These are phyloP conservation scores for Huso huso DNA, from an alignment of 2,797 vertebrate genomes.

Conservation along the genomic window DNA sequence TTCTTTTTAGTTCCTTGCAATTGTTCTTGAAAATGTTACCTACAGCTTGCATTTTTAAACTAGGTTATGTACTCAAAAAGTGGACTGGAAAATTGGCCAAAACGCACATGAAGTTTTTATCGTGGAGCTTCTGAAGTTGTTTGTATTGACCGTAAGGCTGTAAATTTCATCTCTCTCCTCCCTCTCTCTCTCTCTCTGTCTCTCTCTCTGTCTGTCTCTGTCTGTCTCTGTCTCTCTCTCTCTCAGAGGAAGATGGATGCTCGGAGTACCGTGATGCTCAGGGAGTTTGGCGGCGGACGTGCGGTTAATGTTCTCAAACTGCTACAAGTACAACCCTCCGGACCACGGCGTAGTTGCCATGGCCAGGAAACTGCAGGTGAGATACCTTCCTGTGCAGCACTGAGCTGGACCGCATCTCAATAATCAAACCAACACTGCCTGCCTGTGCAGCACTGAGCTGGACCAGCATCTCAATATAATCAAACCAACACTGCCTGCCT, in stretches of 20 bases:
- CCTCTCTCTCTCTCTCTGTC: not conserved
- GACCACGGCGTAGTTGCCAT: conserved; percentile 88
- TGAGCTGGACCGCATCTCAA: not conserved
- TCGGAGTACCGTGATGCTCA: conserved; percentile 79
- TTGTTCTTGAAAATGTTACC: too few relatives aligned
- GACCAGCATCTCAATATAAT: too few relatives aligned
- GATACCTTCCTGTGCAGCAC: not conserved
- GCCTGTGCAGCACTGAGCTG: too few relatives aligned
- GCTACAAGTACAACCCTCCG: conserved; percentile 93
- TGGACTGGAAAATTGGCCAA: too few relatives aligned
- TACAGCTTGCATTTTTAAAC: too few relatives aligned
- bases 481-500: too few relatives aligned
- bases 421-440: not conserved
- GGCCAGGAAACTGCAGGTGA: conserved; percentile 85
- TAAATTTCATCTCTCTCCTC: not conserved
- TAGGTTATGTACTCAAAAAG: too few relatives aligned
- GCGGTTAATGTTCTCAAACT: conserved; percentile 92
- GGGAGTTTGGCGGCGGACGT: conserved; percentile 83
- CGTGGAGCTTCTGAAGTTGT: too few relatives aligned
- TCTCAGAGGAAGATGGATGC: conserved; percentile 83
- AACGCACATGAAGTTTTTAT: too few relatives aligned
- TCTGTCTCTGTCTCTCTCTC: conserved; percentile 2
- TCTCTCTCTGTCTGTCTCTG: not conserved
- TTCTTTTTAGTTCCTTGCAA: too few relatives aligned
- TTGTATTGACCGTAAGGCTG: not conserved